A percentile compares a stretch with the other conserved stretches of the same genome.
phyloP scores from a whole-genome alignment of 2,797 vertebrate species.

The Lepilemur septentrionalis region DNA sequence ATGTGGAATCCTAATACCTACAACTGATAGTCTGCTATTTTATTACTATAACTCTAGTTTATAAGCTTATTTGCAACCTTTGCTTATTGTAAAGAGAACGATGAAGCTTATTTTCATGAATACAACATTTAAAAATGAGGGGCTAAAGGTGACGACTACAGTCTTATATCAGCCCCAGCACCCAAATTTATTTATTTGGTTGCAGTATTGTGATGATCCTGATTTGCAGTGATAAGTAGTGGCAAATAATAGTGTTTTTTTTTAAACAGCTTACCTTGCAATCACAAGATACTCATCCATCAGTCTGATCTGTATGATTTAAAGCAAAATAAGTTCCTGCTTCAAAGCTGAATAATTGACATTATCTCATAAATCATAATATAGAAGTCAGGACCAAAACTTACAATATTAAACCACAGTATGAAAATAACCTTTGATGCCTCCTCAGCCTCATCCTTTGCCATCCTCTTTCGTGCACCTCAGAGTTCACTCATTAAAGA shows the following conservation, averaged over 20 bases:
- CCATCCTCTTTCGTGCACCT: background rate
- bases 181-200: background rate
- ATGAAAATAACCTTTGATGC: constrained; percentile 22
- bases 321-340: constrained; percentile 56
- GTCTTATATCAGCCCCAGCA: background rate
- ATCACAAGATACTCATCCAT: constrained; percentile 56
- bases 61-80: background rate
- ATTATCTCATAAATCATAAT: constrained; percentile 67
- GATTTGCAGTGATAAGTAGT: constrained; percentile 42
- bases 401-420: background rate
- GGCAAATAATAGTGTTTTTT: background rate
- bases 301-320: constrained; percentile 57
- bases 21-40: background rate
- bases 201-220: background rate
- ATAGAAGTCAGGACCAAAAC: constrained; percentile 39
- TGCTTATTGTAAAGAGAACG: constrained; percentile 17
- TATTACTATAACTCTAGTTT: background rate
- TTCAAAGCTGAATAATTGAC: constrained; percentile 68
- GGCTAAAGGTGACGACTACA: background rate
- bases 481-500: background rate
- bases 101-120: background rate
- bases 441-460: background rate
- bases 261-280: constrained; percentile 30
- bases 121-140: background rate
- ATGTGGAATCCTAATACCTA: background rate